Percentiles rank a stretch among this genome's conserved stretches.
These are phyloP conservation scores for Microtus ochrogaster DNA, from an alignment of 2,113 vertebrate genomes.

Conservation along the genomic window DNA sequence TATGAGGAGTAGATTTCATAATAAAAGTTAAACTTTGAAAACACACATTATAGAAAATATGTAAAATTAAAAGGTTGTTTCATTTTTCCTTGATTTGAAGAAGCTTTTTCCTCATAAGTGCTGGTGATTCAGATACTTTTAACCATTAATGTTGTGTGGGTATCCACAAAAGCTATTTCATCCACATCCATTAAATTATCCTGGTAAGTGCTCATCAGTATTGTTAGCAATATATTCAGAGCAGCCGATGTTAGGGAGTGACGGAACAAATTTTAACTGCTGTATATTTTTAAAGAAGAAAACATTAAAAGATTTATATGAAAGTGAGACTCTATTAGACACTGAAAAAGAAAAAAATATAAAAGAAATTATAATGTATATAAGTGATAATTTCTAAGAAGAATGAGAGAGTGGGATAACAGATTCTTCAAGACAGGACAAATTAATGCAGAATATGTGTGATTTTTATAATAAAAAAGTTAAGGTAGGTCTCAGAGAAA, in stretches of 20 bases:
- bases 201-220: background rate
- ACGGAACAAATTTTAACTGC: background rate
- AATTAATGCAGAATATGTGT: background rate
- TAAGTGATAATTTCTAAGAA: background rate
- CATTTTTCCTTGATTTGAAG: background rate
- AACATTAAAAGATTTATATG: background rate
- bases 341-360: background rate
- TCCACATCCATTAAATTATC: background rate
- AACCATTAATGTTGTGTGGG: background rate
- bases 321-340: background rate
- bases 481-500: background rate
- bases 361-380: background rate
- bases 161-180: background rate
- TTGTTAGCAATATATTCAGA: background rate
- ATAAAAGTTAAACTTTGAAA: background rate
- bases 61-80: background rate
- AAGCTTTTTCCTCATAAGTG: background rate
- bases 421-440: background rate
- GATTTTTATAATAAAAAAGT: background rate
- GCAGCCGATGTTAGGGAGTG: background rate
- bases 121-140: background rate
- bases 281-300: background rate
- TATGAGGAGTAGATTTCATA: background rate
- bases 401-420: background rate
- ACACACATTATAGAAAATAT: background rate